Base-by-base conservation (phyloP, 2,113 vertebrate genomes). In the Scolopax mira region DNA sequence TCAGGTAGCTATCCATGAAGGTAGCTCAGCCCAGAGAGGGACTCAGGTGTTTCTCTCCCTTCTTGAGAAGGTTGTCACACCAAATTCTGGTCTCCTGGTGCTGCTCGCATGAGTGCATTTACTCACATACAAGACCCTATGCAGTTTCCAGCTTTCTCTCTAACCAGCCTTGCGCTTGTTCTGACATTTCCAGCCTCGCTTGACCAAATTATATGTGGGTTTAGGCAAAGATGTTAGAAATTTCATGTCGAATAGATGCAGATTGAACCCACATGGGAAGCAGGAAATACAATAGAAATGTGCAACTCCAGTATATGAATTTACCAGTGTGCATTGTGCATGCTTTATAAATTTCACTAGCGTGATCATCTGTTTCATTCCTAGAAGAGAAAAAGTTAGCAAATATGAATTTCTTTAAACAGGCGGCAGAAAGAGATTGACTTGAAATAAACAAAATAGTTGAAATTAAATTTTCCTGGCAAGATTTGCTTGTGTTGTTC, bases 361-460 rank as follows among this genome's bases (percentile, higher is more conserved):
- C 28, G 14, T 6, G 23, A 86, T 91, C 74, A 89, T 95, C 85
- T 82, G 35, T 94, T 97, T 93, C 17, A 1, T 72, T 86, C 41
- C 70, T 95, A 77, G 94, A 96, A 91, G 77, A 91, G 75, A 91
- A 95, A 90, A 94, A 93, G 33, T 55, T 88, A 55, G 44, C 69
- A 84, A 90, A 91, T 87, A 87, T 35, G 60, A 92, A 92, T 94
- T 91, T 93, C 64, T 93, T 84, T 60, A 93, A 96, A 85, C 64
- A 96, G 64, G 54, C 35, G 22, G 52, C 62, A 91, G 92, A 97
- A 93, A 97, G 60, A 79, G 58, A 87, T 79, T 77, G 60, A 90
- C 92, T 95, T 65, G 90, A 90, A 97, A 97, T 94, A 95, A 97
- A 96, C 94, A 95, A 96, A 96, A 97, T 79, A 93, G 86, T 87